Base-by-base conservation (phyloP, 53 echinoderm and acorn worm genomes). In the Echinometra lucunter region DNA sequence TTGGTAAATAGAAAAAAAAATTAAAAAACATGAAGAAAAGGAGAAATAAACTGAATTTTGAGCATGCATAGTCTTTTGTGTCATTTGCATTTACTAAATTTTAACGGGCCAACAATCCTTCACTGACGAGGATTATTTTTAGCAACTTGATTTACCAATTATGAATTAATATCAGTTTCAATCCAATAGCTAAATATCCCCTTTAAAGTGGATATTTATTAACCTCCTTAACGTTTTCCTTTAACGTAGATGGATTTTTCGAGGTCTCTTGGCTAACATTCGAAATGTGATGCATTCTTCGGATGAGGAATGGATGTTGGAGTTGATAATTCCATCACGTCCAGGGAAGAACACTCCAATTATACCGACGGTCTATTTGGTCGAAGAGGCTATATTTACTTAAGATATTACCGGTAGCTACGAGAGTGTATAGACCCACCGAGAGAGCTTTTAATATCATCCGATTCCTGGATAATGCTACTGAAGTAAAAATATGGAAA, bases 241-340 rank as follows among this genome's bases (percentile, higher is more conserved):
- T 78, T 42, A 78, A 78, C 40, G 21, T 38, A 78, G 42, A 78
- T 78, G 78, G 17, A 42, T 78, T 42, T 56, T 38, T 78, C 78
- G 38, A 38, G 78, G 78, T 42, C 42, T 78, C 19, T 16, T 35
- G 78, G 18, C 42, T 40, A 40, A 78, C 42, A 38, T 42, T 8
- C 19, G 8, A 38, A 78, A 16, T 6, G 78, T 40, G 78, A 78
- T 78, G 78, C 42, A 78, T 78, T 78, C 42, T 42, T 11, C 18
- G 42, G 78, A 78, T 38, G 78, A 42, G 42, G 21, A 40, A 35
- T n/a, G 78, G 78, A 78, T 78, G 78, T 18, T 19, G 38, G 21
- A 78, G 78, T 42, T 78, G 78, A 78, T 78, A 78, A 78, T 78
- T 78, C 78, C 78, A 78, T 78, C 78, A 78, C 78, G 78, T 78